These are phyloP conservation scores for Hipposideros armiger DNA, from an alignment of 2,113 vertebrate genomes.

Conservation along the genomic window DNA sequence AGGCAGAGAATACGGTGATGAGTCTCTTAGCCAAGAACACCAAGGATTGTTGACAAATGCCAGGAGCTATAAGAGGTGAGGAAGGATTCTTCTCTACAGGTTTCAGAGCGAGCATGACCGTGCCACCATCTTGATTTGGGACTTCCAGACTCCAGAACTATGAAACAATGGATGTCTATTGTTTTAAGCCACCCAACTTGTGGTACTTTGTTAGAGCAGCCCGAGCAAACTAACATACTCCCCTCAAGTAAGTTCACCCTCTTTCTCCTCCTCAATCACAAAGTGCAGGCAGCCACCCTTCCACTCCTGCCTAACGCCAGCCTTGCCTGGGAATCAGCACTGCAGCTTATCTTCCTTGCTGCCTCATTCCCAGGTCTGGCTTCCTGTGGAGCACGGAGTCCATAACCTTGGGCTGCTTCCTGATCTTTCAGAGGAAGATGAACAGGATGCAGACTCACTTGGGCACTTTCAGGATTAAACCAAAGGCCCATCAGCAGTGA, in stretches of 20 bases:
- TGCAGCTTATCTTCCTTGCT: fast-evolving
- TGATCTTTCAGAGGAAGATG: background rate
- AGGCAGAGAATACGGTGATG: background rate
- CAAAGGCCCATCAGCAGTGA: background rate
- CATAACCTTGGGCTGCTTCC: background rate
- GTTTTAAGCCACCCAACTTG: background rate
- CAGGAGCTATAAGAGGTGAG: background rate
- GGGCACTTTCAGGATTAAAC: background rate
- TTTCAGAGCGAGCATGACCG: background rate
- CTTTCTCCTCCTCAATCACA: background rate
- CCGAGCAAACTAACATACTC: background rate
- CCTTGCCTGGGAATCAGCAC: background rate
- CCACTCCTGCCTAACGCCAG: background rate
- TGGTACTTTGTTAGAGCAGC: background rate
- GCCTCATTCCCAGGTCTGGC: background rate
- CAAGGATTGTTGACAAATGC: too few relatives aligned
- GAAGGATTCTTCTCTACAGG: background rate
- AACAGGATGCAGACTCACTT: background rate
- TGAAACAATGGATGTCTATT: background rate
- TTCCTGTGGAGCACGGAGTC: background rate
- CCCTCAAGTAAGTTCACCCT: background rate
- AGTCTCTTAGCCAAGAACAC: background rate
- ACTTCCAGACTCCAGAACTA: background rate
- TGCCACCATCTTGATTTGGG: background rate
- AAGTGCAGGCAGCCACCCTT: background rate